A percentile compares a stretch with the other conserved stretches of the same genome.
phyloP scores from a whole-genome alignment of 2,797 vertebrate species.

The Poeciliopsis presidionis region DNA sequence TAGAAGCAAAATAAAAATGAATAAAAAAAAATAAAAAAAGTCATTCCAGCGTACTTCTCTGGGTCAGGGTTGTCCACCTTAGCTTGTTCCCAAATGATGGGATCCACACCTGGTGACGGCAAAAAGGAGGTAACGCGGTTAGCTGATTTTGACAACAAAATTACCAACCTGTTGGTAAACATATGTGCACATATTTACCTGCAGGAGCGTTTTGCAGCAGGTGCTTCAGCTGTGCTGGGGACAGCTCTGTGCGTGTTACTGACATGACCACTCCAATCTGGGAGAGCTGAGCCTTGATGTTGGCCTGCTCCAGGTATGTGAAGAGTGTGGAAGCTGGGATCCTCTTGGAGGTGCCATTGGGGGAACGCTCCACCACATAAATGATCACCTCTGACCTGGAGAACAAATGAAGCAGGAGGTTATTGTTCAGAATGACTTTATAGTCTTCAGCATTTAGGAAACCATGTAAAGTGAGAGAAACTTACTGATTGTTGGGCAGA shows the following conservation, averaged over 20 bases:
- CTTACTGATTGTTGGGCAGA: conserved; percentile 93
- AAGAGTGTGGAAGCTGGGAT: conserved; percentile 89
- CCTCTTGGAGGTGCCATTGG: conserved; percentile 93
- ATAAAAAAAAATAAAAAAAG: background rate
- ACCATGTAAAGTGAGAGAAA: conserved; percentile 20
- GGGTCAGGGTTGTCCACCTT: conserved; percentile 98
- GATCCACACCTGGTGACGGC: conserved; percentile 88
- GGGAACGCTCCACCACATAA: conserved; percentile 94
- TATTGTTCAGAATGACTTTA: no score
- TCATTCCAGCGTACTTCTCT: conserved; percentile 87
- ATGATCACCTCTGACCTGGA: conserved; percentile 93
- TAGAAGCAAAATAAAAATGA: background rate
- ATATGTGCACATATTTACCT: conserved; percentile 70
- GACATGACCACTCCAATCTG: conserved; percentile 90
- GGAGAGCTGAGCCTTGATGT: conserved; percentile 87
- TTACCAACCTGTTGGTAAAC: background rate
- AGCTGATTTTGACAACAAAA: background rate
- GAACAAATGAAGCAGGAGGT: background rate
- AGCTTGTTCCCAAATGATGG: conserved; percentile 99
- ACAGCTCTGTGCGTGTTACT: conserved; percentile 90
- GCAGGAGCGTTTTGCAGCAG: conserved; percentile 93
- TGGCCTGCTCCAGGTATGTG: conserved; percentile 88
- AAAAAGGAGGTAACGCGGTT: conserved; percentile 9
- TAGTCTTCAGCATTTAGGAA: background rate
- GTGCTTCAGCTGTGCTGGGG: conserved; percentile 93